Percentiles rank a stretch among this genome's conserved stretches.
Evolutionary conservation across 1,140 invertebrate species (phyloP).

Genomic region (Drosophila varians): DNA sequence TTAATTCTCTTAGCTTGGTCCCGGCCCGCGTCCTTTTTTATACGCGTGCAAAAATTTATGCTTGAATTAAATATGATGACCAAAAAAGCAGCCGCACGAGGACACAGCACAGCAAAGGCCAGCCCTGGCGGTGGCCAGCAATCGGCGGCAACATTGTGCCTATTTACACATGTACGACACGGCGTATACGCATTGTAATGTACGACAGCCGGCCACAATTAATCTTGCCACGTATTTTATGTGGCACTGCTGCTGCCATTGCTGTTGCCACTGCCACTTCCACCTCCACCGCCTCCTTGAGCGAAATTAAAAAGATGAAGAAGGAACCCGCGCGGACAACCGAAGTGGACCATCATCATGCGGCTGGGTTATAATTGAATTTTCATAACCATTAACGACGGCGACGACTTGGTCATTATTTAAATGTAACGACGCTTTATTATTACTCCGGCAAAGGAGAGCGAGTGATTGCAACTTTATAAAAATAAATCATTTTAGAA

Average conservation of each 20-base stretch:
- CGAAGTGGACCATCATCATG: slow-evolving; percentile 64
- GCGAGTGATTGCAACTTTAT: slow-evolving; percentile 77
- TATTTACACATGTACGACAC: slow-evolving; percentile 80
- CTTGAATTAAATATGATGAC: slow-evolving; percentile 81
- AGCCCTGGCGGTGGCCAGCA: slow-evolving; percentile 8
- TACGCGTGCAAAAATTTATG: slow-evolving; percentile 81
- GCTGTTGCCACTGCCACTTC: no score
- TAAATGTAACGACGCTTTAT: slow-evolving; percentile 81
- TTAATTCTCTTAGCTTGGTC: slow-evolving; percentile 72
- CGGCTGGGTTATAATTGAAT: slow-evolving; percentile 79
- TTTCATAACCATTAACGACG: slow-evolving; percentile 79
- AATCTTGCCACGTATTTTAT: slow-evolving; percentile 79
- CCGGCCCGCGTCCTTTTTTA: slow-evolving; percentile 54
- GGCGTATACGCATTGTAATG: slow-evolving; percentile 77
- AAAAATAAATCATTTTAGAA: slow-evolving; percentile 80
- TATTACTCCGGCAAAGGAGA: slow-evolving; percentile 75
- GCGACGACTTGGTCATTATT: slow-evolving; percentile 65
- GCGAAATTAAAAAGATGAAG: neutral
- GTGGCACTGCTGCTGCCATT: slow-evolving; percentile 2
- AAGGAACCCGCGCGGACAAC: neutral
- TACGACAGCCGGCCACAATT: slow-evolving; percentile 75
- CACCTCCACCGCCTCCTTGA: slow-evolving; percentile 1
- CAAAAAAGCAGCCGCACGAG: slow-evolving; percentile 72
- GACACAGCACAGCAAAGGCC: slow-evolving; percentile 2
- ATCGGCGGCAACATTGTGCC: slow-evolving; percentile 42